These are phyloP conservation scores for Ciconia maguari DNA, from an alignment of 2,113 vertebrate genomes.

Conservation along the genomic window DNA sequence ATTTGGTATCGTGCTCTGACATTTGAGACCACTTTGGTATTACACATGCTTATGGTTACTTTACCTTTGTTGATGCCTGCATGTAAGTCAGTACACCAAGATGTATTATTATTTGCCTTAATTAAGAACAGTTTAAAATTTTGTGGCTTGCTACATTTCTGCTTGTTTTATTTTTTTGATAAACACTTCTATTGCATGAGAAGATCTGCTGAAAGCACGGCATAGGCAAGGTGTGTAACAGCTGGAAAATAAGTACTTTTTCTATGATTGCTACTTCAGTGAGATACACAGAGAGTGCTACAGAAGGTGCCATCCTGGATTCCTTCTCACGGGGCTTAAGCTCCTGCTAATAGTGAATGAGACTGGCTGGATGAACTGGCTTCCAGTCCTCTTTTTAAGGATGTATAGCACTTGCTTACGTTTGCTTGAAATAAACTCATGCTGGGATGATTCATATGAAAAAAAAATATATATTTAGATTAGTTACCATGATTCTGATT, in stretches of 20 bases:
- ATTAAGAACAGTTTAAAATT: background rate
- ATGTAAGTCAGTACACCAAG: background rate
- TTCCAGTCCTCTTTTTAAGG: background rate
- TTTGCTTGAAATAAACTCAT: background rate
- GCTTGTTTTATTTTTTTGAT: background rate
- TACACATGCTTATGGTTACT: background rate
- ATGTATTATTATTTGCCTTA: background rate
- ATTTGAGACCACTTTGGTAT: background rate
- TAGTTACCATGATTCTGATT: background rate
- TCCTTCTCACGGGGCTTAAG: background rate
- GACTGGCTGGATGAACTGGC: background rate
- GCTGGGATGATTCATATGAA: background rate
- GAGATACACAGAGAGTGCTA: background rate
- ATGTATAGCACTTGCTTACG: background rate
- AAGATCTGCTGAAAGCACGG: background rate
- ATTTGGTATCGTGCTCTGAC: background rate
- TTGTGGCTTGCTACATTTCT: background rate
- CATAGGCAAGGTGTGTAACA: background rate
- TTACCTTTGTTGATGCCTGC: background rate
- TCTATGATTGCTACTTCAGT: background rate
- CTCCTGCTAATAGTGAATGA: background rate
- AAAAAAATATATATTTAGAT: background rate
- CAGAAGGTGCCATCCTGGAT: background rate
- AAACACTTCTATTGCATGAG: background rate
- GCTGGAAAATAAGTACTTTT: background rate